Base-by-base conservation (phyloP, 2,113 vertebrate species). In the Chaetodon auriga region DNA sequence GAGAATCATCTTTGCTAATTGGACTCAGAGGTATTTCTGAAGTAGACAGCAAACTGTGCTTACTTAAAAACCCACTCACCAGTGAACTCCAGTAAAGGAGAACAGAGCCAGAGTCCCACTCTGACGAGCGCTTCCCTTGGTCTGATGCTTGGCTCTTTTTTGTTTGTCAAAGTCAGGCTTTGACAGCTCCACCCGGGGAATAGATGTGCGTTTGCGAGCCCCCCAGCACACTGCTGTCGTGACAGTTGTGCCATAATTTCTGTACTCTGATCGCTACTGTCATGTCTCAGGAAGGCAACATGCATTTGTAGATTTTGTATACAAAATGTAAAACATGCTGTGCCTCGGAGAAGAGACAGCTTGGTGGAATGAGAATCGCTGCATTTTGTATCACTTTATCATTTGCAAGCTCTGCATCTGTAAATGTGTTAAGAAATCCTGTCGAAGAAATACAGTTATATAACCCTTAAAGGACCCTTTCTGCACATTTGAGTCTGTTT, bases 1-100 rank as follows among this genome's bases (percentile, higher is more conserved):
- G 80, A 84, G 83, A 87, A 84, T 93, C 81, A 93, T 93, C 80
- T 53, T 21, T 55, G 81, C 84, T 94, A 92, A 93, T 94, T 94
- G 90, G 90, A 83, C 91, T 92, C 89, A 0, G 80, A 90, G 84
- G 92, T 72, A 87, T 93, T 89, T 81, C 38, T 75, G 75, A 70
- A 81, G 74, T 2, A 79, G 75, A 73, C 78, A 53, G 71, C 72
- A 82, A 75, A 79, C 87, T 68, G 65, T 65, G 71, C 78, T 79
- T 46, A 57, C 81, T 89, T 21, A 82, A 76, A 80, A 87, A 90
- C 21, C 16, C 71, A 81, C 68, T 83, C 68, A 70, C 51, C 86
- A 87, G 75, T 78, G 75, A 89, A 81, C 85, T 81, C 70, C 68
- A 84, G 82, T 19, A 65, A 68, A 86, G 77, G 53, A 62, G 78